Base-by-base conservation (phyloP, 30 jellyfish, hydroid and myxozoan genomes). In the Hydra vulgaris region DNA sequence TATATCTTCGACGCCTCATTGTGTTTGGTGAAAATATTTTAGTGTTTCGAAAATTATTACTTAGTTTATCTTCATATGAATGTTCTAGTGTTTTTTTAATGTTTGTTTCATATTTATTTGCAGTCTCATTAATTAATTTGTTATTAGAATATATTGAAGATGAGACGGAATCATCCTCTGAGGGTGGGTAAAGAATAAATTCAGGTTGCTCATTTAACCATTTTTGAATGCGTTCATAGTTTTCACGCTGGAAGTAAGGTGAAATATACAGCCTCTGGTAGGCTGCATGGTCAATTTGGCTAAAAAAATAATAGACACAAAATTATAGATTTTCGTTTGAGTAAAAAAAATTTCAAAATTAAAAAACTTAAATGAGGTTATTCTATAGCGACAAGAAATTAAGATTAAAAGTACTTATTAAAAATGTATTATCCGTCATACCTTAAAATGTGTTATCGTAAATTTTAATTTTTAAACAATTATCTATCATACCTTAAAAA, bases 181-280 rank as follows among this genome's bases (percentile, higher is more conserved):
- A 75, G 66, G 85, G 85, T 22, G 85, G 85, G 26, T 78, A 56
- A 18, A 74, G 67, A 40, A 81, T 21, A 53, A 23, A 78, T 20
- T 78, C 85, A 75, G 66, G 85, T 78, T 78, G 85, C 20, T 78
- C 70, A 40, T 18, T 61, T n/a, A 78, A 54, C 85, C 85, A 78
- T 21, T 78, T 55, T 53, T 78, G 80, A 19, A 78, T 61, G 25
- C 85, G 85, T 54, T 78, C 85, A 25, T 15, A 61, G 54, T 61
- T 78, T 81, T 78, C 61, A 40, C 61, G 12, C 12, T 40, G 61
- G 61, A 40, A 40, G 12, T 40, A 40, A 3, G 61, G 61, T 40
- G 61, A 12, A 40, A 5, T 40, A 12, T 40, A 40, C 61, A 40
- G 5, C 8, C 5, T 40, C 5, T 40, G 12, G 12, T 40, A 40